phyloP scores from a whole-genome alignment of 2,113 vertebrate species.

The Ascaphus truei region DNA sequence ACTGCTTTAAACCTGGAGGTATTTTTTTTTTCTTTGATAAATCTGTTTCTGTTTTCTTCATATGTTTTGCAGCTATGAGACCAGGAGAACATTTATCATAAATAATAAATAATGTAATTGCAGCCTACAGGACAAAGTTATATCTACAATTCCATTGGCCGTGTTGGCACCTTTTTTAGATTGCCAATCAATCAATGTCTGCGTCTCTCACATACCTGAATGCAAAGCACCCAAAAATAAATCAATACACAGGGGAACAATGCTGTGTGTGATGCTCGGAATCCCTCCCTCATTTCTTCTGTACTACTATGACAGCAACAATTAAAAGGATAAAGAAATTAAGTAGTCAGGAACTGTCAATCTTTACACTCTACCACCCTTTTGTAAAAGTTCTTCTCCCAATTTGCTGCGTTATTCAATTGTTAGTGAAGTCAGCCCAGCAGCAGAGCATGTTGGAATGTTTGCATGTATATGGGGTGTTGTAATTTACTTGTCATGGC shows the following conservation, averaged over 20 bases:
- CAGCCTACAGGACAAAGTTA: too few species aligned
- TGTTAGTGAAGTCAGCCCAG: background rate
- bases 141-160: too few species aligned
- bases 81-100: too few species aligned
- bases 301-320: background rate
- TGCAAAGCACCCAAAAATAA: background rate
- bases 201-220: background rate
- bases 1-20: too few species aligned
- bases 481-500: too few species aligned
- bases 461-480: background rate
- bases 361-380: background rate
- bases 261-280: background rate
- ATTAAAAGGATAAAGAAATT: background rate
- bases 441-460: background rate
- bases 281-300: background rate
- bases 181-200: too few species aligned
- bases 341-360: background rate
- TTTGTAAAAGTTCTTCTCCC: background rate
- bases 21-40: too few species aligned
- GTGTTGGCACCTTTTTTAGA: too few species aligned
- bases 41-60: too few species aligned
- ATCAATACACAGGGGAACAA: background rate
- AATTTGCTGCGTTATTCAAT: background rate
- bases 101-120: too few species aligned
- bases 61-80: too few species aligned